Evolutionary conservation across 1,140 invertebrate species (phyloP).

Genomic region (Apis florea): DNA sequence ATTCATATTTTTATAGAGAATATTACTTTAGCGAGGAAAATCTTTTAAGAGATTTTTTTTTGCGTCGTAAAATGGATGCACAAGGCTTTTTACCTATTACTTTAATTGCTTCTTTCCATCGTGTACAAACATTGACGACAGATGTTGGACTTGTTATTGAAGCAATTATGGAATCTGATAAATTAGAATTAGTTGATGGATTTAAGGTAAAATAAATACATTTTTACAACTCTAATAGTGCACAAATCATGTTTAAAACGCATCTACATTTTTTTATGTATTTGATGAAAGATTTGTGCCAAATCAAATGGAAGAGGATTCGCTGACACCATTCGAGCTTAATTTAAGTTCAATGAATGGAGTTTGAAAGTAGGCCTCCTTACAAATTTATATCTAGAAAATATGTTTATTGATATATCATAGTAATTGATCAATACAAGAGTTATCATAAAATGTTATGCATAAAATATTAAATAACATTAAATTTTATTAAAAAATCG

Average conservation of each 20-base stretch:
- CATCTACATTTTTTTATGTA: slow-evolving; percentile 2
- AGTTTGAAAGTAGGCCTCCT: slow-evolving; percentile 74
- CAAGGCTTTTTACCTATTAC: slow-evolving; percentile 96
- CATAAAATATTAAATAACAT: neutral
- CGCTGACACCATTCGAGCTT: slow-evolving; percentile 70
- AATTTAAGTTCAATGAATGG: slow-evolving; percentile 66
- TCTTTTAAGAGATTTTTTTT: slow-evolving; percentile 96
- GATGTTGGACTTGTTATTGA: slow-evolving; percentile 91
- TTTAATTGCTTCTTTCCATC: slow-evolving; percentile 97
- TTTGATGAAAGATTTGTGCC: slow-evolving; percentile 64
- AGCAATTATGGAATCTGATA: slow-evolving; percentile 90
- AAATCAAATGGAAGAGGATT: slow-evolving; percentile 72
- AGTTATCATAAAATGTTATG: neutral
- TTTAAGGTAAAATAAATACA: slow-evolving; percentile 83
- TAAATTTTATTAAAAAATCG: neutral
- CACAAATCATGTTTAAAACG: slow-evolving; percentile 44
- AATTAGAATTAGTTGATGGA: slow-evolving; percentile 89
- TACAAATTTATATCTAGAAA: slow-evolving; percentile 48
- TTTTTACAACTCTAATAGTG: neutral
- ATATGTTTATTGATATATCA: neutral
- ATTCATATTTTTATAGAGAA: slow-evolving; percentile 86
- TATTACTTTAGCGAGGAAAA: slow-evolving; percentile 99
- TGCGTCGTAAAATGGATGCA: slow-evolving; percentile 97
- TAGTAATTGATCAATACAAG: neutral
- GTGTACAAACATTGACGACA: slow-evolving; percentile 92